phyloP scores from a whole-genome alignment of 2,113 vertebrate species.

The Butastur rufipennis region DNA sequence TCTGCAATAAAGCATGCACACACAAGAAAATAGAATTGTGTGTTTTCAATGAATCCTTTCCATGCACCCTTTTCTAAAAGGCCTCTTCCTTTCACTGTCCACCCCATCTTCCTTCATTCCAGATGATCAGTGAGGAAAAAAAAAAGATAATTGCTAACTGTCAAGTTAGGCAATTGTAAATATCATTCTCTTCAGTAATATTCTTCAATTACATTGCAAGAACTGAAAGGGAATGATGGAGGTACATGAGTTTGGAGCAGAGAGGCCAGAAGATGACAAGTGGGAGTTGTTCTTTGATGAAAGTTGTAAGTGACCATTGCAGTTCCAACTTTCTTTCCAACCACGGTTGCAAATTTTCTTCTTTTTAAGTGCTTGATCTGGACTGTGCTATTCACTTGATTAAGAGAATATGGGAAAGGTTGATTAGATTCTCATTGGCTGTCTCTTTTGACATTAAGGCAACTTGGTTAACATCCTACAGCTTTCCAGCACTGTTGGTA shows the following conservation, averaged over 20 bases:
- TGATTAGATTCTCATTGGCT: neutral
- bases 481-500: neutral
- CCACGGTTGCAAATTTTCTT: neutral
- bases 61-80: neutral
- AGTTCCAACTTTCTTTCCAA: constrained; percentile 33
- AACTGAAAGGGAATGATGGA: neutral
- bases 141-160: neutral
- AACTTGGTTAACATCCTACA: neutral
- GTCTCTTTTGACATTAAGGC: neutral
- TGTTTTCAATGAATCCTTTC: neutral
- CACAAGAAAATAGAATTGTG: neutral
- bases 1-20: neutral
- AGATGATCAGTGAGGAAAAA: neutral
- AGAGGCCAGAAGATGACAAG: neutral
- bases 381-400: neutral
- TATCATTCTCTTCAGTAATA: neutral
- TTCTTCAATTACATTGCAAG: neutral
- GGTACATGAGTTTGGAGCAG: neutral
- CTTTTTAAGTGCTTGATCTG: neutral
- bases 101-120: neutral
- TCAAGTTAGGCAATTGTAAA: neutral
- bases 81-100: neutral
- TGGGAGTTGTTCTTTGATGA: neutral
- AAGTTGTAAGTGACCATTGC: constrained; percentile 18
- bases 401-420: neutral